These are phyloP conservation scores for Trissolcus brochymenae DNA, from an alignment of 2,888 invertebrate species.

Conservation along the genomic window DNA sequence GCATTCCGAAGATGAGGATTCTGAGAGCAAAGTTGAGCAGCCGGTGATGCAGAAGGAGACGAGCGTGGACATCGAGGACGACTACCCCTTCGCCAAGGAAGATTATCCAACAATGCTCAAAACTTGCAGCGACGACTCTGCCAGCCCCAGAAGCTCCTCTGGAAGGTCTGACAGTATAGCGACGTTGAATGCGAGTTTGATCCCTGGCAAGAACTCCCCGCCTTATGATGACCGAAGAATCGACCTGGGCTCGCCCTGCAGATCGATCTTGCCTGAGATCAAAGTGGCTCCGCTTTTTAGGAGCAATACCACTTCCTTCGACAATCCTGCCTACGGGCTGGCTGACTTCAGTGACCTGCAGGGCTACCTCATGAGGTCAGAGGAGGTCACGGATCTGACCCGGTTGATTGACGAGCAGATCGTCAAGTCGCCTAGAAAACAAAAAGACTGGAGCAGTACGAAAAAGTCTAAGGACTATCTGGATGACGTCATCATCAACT, in stretches of 20 bases:
- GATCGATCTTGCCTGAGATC: constrained; percentile 67
- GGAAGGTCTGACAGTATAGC: constrained; percentile 74
- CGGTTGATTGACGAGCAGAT: constrained; percentile 69
- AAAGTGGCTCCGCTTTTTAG: constrained; percentile 68
- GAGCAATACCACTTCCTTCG: constrained; percentile 69
- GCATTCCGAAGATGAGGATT: constrained; percentile 63
- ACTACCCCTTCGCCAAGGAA: constrained; percentile 75
- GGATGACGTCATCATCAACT: constrained; percentile 63
- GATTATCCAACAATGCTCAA: constrained; percentile 75
- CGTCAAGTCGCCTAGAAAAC: constrained; percentile 36
- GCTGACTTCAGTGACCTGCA: constrained; percentile 69
- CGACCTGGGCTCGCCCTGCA: constrained; percentile 71
- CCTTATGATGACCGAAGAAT: constrained; percentile 70
- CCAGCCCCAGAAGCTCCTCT: constrained; percentile 74
- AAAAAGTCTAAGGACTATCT: constrained; percentile 55
- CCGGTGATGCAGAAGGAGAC: constrained; percentile 66
- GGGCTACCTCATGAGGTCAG: constrained; percentile 68
- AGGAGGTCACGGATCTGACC: constrained; percentile 71
- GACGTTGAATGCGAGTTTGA: constrained; percentile 68
- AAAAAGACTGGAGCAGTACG: constrained; percentile 21
- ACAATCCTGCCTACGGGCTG: constrained; percentile 73
- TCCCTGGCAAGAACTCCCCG: constrained; percentile 66
- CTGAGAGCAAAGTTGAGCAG: constrained; percentile 51
- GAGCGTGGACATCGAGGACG: constrained; percentile 73
- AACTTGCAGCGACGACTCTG: constrained; percentile 74